Conservation (phyloP, 2,113 vertebrate species). For the Neopipo cinnamomea region DNA sequence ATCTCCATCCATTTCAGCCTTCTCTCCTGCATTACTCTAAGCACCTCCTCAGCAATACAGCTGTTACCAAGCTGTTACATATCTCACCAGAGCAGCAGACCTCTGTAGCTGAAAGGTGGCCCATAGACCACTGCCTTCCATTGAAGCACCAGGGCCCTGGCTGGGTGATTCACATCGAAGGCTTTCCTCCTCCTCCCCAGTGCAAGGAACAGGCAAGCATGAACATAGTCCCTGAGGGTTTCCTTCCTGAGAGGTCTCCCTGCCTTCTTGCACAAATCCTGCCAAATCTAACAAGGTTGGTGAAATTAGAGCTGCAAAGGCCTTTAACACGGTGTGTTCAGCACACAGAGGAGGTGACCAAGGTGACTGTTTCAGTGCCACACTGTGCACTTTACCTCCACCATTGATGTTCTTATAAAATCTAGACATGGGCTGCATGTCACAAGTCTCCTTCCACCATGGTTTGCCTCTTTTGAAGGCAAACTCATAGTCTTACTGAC, state of each 20-base stretch:
- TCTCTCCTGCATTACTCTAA: neutral
- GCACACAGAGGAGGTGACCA: neutral
- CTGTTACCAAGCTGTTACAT: neutral
- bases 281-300: neutral
- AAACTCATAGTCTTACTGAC: neutral
- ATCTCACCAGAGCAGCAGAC: neutral
- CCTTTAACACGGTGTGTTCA: neutral
- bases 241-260: neutral
- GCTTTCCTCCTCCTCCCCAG: neutral
- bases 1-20: neutral
- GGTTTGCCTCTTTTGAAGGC: neutral
- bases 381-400: neutral
- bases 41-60: neutral
- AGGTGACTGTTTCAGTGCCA: neutral
- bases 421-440: neutral
- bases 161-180: neutral
- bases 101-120: neutral
- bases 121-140: neutral
- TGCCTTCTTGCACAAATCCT: neutral
- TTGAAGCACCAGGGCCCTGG: neutral
- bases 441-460: neutral
- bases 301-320: neutral
- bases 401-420: neutral
- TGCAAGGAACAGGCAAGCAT: neutral
- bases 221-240: neutral